Base-by-base conservation (phyloP, 1,140 invertebrate species). In the Popillia japonica region DNA sequence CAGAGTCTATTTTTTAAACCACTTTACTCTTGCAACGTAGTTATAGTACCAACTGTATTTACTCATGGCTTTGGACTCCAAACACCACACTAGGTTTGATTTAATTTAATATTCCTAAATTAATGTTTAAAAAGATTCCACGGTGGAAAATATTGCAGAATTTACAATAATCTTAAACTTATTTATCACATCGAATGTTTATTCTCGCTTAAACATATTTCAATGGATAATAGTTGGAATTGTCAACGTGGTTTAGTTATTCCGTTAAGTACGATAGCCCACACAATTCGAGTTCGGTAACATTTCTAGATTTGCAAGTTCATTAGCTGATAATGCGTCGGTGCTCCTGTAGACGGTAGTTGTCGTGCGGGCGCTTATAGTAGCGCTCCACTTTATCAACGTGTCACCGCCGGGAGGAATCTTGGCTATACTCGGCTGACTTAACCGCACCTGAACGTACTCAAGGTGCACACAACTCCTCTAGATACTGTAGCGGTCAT, bases 241-340 rank as follows among this genome's bases (percentile, higher is more conserved):
- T 68, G 61, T 68, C 61, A 68, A 34, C 7, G 11, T 7, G 27
- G 61, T 22, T 17, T 76, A 61, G 40, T 76, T 76, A 40, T 34
- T 20, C 20, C 72, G 61, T 77, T 34, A 72, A 72, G 40, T 42
- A 40, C 40, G 34, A 41, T 77, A 68, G 76, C 76, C 68, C 40
- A 75, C 40, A 42, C 73, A 48, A 34, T 48, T 48, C 17, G 40
- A 40, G 76, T 77, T 44, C 76, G 61, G 74, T 23, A 40, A 77
- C 72, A 59, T 78, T 73, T 78, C 68, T 80, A 80, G 78, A 80
- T 80, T 77, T 80, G 79, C 75, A 72, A 80, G 78, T 79, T 80
- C 79, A 80, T 80, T 77, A 80, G 78, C 40, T 78, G 79, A 80
- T 80, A 80, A 72, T 74, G 42, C 73, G 23, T 68, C 61, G 61